Evolutionary conservation across 2,888 invertebrate genomes (phyloP).

Genomic region (Xanthia icteritia): DNA sequence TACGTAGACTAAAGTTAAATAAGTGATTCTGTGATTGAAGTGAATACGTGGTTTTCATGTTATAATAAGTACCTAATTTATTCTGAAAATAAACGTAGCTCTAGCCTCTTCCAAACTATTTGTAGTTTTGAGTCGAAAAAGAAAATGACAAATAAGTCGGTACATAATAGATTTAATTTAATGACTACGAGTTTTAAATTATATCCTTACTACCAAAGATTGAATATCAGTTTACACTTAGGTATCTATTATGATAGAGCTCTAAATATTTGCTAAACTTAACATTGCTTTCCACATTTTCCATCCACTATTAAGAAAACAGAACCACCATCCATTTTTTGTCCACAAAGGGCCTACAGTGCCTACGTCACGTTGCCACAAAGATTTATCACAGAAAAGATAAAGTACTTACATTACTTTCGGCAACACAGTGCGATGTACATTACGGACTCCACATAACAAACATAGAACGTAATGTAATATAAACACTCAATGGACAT

Average conservation of each 20-base stretch:
- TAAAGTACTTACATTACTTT: slow-evolving; percentile 58
- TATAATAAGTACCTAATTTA: background rate
- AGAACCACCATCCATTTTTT: slow-evolving; percentile 14
- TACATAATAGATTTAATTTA: background rate
- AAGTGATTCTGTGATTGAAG: background rate
- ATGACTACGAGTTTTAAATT: background rate
- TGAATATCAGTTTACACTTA: too few relatives aligned
- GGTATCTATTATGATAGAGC: background rate
- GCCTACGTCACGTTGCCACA: slow-evolving; percentile 21
- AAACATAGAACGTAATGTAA: slow-evolving; percentile 40
- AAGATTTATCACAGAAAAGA: slow-evolving; percentile 60
- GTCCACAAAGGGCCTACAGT: background rate
- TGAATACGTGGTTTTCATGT: background rate
- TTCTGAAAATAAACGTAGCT: background rate
- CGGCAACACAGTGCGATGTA: slow-evolving; percentile 25
- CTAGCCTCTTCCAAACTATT: background rate
- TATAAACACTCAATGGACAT: slow-evolving; percentile 41
- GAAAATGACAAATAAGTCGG: background rate
- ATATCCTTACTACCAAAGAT: background rate
- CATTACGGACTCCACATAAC: slow-evolving; percentile 50
- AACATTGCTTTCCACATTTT: background rate
- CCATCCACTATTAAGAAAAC: background rate
- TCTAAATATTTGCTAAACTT: background rate
- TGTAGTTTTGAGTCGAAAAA: background rate
- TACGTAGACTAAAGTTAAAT: background rate